phyloP scores from a whole-genome alignment of 2,888 invertebrate species.

The Monoplex corrugatus region DNA sequence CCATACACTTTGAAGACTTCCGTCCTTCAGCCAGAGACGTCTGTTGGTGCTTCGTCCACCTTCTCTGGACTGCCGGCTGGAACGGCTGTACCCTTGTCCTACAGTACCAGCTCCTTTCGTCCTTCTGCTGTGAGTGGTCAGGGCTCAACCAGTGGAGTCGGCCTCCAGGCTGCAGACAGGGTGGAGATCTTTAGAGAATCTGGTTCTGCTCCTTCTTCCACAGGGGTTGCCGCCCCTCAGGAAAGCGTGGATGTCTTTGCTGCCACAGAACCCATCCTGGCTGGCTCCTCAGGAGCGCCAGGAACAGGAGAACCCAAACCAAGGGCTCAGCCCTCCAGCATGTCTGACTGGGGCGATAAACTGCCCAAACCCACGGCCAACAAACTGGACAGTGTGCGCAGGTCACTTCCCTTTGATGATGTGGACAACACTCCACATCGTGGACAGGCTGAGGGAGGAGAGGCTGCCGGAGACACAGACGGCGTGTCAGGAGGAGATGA shows the following conservation, averaged over 20 bases:
- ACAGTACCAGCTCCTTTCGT: too few relatives aligned
- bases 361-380: slow-evolving; percentile 11
- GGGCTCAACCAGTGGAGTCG: too few relatives aligned
- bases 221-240: too few relatives aligned
- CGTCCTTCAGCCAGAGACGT: neutral
- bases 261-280: slow-evolving; percentile 3
- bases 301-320: neutral
- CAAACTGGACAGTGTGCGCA: slow-evolving; percentile 66
- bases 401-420: slow-evolving; percentile 71
- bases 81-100: neutral
- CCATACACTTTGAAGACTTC: slow-evolving; percentile 43
- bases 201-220: too few relatives aligned
- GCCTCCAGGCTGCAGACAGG: too few relatives aligned
- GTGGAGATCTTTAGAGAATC: too few relatives aligned
- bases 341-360: neutral
- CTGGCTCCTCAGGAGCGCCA: neutral
- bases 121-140: too few relatives aligned
- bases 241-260: neutral
- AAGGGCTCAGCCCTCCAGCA: neutral
- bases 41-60: neutral
- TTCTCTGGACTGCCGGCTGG: neutral
- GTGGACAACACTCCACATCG: slow-evolving; percentile 62
- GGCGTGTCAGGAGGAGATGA: slow-evolving; percentile 55
- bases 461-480: slow-evolving; percentile 11
- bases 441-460: slow-evolving; percentile 40